These are phyloP conservation scores for Eucera pruinosa DNA, from an alignment of 2,888 invertebrate genomes.

Conservation along the genomic window DNA sequence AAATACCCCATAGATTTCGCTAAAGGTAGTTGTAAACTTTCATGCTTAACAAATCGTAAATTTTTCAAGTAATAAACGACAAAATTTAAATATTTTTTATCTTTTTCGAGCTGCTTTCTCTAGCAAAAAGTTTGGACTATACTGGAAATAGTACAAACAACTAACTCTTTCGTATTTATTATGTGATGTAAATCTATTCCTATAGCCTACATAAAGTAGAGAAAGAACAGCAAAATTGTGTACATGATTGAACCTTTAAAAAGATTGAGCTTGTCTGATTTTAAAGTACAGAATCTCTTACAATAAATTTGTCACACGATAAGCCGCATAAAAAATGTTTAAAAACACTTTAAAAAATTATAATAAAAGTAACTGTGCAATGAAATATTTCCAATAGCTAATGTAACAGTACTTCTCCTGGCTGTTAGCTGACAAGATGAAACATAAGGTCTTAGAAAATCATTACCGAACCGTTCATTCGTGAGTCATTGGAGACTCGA, in stretches of 20 bases:
- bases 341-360: too few relatives aligned
- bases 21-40: neutral
- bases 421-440: neutral
- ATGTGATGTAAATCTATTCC: too few relatives aligned
- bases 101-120: neutral
- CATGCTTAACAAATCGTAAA: neutral
- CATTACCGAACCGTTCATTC: neutral
- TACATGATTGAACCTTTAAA: too few relatives aligned
- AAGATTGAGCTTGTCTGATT: too few relatives aligned
- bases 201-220: too few relatives aligned
- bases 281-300: too few relatives aligned
- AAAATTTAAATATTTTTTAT: neutral
- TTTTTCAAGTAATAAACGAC: neutral
- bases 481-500: conserved; percentile 32
- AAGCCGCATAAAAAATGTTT: too few relatives aligned
- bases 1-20: neutral
- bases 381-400: neutral
- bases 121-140: too few relatives aligned
- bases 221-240: too few relatives aligned
- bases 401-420: neutral
- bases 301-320: too few relatives aligned
- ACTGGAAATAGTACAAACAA: too few relatives aligned
- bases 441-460: conserved; percentile 4
- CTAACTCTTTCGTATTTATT: too few relatives aligned
- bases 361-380: neutral